Base-by-base conservation (phyloP, 2,888 invertebrate species). In the Dione juno region DNA sequence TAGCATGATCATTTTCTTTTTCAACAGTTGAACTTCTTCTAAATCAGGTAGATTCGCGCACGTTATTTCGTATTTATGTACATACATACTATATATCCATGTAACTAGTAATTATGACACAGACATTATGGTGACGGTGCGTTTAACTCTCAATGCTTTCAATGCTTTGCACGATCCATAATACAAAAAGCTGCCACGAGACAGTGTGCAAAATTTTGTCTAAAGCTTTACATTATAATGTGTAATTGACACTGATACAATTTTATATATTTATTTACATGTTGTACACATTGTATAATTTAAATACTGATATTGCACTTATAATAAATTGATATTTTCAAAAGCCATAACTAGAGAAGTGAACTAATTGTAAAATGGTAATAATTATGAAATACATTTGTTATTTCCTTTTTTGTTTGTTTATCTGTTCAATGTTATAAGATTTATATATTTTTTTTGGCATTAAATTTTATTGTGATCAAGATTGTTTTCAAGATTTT, bases 121-220 rank as follows among this genome's bases (percentile, higher is more conserved):
- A 77, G 79, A 82, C 84, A 85, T 85, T 77, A 83, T 79, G 89
- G 90, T 89, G 86, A 74, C 74, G 88, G 89, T 77, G 84, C 84
- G 83, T 83, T 79, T 77, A 79, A 74, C 82, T 77, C 75, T 86
- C 88, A 89, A 61, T 76, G 89, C 89, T 88, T 88, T 77, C 72
- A 81, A 82, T 73, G 89, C 89, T 87, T 86, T 80, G 81, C 82
- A 84, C 84, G 81, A 84, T 81, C 78, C 75, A 81, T 78, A 82
- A 76, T 88, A 91, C 92, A 91, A 88, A 73, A 89, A 86, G 86
- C 89, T 88, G 87, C 88, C 90, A 92, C 92, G 92, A 92, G 91
- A 93, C 92, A 92, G 88, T 88, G 88, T 90, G 90, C 89, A 89
- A 82, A 81, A 79, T 82, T 80, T 82, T 81, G 72, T 81, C 79